These are phyloP conservation scores for Branchellion lobata DNA, from an alignment of 2,888 invertebrate genomes.

Conservation along the genomic window DNA sequence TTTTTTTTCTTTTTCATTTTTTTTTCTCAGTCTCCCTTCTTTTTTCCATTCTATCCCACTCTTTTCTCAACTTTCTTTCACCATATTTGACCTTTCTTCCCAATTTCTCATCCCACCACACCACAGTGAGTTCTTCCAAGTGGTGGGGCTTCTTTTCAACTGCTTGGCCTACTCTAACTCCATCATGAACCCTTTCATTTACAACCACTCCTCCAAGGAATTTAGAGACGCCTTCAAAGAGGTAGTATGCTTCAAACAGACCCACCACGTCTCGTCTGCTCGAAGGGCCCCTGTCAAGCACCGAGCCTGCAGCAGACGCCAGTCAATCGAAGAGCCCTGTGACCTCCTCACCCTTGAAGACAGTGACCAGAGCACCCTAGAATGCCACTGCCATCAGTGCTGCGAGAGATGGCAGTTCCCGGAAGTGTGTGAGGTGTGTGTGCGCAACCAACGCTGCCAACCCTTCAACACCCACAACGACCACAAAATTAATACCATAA, in stretches of 20 bases:
- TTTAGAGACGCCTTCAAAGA: conserved; percentile 53
- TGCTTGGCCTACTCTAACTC: conserved; percentile 52
- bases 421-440: background rate
- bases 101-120: background rate
- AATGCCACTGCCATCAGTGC: background rate
- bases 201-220: conserved; percentile 53
- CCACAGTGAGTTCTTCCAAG: conserved; percentile 46
- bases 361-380: background rate
- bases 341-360: background rate
- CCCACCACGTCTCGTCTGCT: background rate
- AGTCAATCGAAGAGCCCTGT: background rate
- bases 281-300: background rate
- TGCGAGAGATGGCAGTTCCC: background rate
- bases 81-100: too few relatives aligned
- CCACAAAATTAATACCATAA: background rate
- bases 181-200: conserved; percentile 53
- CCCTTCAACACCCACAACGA: background rate
- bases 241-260: conserved; percentile 42
- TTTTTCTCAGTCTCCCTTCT: too few relatives aligned
- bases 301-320: background rate
- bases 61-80: too few relatives aligned
- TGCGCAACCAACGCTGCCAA: background rate
- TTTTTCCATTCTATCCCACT: too few relatives aligned
- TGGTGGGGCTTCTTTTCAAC: conserved; percentile 50
- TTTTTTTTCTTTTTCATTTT: too few relatives aligned